Conservation (phyloP, 2,888 invertebrate species). For the Polyommatus iphigenia region DNA sequence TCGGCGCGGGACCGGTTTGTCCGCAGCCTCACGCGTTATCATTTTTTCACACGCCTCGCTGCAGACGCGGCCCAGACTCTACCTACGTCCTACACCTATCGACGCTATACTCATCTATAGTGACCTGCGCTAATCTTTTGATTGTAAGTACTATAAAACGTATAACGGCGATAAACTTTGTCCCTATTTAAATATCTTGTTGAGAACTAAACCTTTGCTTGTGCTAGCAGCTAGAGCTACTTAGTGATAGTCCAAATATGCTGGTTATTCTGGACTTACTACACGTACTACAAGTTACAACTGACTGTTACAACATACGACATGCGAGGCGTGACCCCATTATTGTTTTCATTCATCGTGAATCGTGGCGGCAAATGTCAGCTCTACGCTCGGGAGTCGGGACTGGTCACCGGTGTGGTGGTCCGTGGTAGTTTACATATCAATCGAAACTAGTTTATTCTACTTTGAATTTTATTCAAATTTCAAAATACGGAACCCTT, state of each 20-base stretch:
- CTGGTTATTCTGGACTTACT: not conserved
- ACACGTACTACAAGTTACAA: not conserved
- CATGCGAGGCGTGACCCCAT: not conserved
- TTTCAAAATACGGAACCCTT: too few species aligned
- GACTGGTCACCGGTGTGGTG: not conserved
- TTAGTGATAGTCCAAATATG: not conserved
- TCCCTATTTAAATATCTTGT: not conserved
- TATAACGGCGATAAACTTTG: not conserved
- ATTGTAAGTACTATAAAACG: not conserved
- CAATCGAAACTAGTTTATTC: not conserved
- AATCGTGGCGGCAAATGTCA: not conserved
- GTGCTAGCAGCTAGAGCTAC: not conserved
- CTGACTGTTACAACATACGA: not conserved
- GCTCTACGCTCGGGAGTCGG: not conserved
- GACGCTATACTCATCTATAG: not conserved
- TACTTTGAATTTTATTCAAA: not conserved
- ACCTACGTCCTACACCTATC: not conserved
- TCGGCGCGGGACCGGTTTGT: constrained; percentile 10
- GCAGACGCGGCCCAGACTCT: constrained; percentile 23
- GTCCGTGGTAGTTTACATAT: not conserved
- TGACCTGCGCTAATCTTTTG: not conserved
- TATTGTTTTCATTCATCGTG: not conserved
- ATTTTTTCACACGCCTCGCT: constrained; percentile 17
- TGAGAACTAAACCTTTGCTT: not conserved
- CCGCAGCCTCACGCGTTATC: constrained; percentile 8